Conservation (phyloP, 2,797 vertebrate species). For the Notolepis coatsorum region DNA sequence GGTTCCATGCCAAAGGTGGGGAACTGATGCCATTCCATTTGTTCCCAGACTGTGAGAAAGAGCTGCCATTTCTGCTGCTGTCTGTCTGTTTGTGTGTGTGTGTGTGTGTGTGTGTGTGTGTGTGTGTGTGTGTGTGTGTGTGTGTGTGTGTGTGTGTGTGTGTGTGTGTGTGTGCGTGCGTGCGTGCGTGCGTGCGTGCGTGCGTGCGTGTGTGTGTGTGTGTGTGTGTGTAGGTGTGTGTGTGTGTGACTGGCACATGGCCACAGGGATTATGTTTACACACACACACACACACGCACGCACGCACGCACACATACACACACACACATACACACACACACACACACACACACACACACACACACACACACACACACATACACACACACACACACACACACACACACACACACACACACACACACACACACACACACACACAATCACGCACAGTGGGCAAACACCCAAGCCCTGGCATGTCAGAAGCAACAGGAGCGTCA, state of each 20-base stretch:
- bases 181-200: too few relatives aligned
- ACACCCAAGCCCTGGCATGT: conserved; percentile 53
- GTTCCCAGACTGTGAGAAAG: too few relatives aligned
- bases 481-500: conserved; percentile 62
- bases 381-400: conserved; percentile 7
- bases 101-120: too few relatives aligned
- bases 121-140: too few relatives aligned
- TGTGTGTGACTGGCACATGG: background rate
- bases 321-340: background rate
- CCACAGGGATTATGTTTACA: background rate
- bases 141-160: too few relatives aligned
- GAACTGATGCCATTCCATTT: too few relatives aligned
- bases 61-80: too few relatives aligned
- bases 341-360: background rate
- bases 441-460: conserved; percentile 43
- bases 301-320: background rate
- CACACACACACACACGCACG: conserved; percentile 5
- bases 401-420: conserved; percentile 5
- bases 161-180: too few relatives aligned
- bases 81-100: too few relatives aligned
- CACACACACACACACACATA: background rate
- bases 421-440: conserved; percentile 34
- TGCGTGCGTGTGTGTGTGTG: too few relatives aligned
- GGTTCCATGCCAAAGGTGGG: too few relatives aligned
- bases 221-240: too few relatives aligned